Percentiles rank a stretch among this genome's conserved stretches.
phyloP scores from a whole-genome alignment of 2,113 vertebrate species.

The Riparia riparia region DNA sequence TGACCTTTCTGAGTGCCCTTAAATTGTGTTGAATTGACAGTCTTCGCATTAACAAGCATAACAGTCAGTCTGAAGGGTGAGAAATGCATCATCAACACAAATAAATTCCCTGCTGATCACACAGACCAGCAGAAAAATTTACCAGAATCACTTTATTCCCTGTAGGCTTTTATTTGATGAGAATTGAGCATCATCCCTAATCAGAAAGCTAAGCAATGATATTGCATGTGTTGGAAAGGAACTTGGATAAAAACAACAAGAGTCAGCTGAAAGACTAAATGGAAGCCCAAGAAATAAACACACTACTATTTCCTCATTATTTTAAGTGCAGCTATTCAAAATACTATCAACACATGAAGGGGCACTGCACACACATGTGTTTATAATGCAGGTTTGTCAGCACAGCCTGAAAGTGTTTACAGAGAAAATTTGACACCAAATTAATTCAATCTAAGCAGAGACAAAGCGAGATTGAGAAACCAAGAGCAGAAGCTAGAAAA shows the following conservation, averaged over 20 bases:
- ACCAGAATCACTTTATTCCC: background rate
- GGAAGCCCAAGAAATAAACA: conserved; percentile 14
- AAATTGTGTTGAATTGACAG: background rate
- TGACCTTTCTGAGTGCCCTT: background rate
- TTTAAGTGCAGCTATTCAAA: conserved; percentile 18
- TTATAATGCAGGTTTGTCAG: conserved; percentile 31
- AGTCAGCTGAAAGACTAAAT: background rate
- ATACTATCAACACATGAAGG: background rate
- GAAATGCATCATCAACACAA: background rate
- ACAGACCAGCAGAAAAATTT: background rate
- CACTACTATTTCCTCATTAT: background rate
- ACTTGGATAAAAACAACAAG: background rate
- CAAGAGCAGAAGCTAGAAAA: background rate
- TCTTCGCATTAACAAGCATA: background rate
- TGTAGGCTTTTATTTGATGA: background rate
- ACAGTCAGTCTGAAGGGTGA: background rate
- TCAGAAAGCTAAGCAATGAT: background rate
- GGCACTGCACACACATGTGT: background rate
- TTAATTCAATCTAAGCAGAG: conserved; percentile 3
- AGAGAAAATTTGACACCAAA: background rate
- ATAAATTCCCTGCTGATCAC: background rate
- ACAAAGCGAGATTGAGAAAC: background rate
- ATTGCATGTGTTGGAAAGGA: background rate
- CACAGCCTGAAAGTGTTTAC: background rate
- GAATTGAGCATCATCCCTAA: background rate